phyloP scores from a whole-genome alignment of 2,797 vertebrate genomes.

The Picus viridis region DNA sequence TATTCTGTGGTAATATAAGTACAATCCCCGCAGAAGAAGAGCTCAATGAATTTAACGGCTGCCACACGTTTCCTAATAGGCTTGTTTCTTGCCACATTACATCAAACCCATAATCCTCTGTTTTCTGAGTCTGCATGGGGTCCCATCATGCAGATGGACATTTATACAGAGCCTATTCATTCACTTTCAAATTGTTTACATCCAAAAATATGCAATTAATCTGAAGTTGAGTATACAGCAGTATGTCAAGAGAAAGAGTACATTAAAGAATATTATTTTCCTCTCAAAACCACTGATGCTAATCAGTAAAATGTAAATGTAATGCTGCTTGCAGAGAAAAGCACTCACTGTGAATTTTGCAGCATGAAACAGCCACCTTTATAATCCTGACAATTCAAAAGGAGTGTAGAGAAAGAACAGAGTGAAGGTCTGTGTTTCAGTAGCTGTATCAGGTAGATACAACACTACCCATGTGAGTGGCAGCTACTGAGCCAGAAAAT shows the following conservation, averaged over 20 bases:
- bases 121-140: neutral
- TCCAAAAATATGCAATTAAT: neutral
- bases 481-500: constrained; percentile 53
- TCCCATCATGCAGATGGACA: neutral
- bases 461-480: constrained; percentile 21
- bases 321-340: neutral
- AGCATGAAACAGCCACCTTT: neutral
- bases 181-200: neutral
- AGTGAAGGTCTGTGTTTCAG: neutral
- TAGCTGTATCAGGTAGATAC: neutral
- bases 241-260: neutral
- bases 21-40: neutral
- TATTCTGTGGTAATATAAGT: neutral
- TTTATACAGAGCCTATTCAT: neutral
- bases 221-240: neutral
- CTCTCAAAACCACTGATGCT: neutral
- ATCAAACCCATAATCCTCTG: neutral
- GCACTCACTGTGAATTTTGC: neutral
- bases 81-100: neutral
- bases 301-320: neutral
- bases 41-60: neutral
- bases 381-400: neutral
- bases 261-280: neutral
- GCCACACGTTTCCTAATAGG: neutral
- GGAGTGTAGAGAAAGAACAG: neutral